phyloP scores from a whole-genome alignment of 2,888 invertebrate species.

The Leucoptera coffeella region DNA sequence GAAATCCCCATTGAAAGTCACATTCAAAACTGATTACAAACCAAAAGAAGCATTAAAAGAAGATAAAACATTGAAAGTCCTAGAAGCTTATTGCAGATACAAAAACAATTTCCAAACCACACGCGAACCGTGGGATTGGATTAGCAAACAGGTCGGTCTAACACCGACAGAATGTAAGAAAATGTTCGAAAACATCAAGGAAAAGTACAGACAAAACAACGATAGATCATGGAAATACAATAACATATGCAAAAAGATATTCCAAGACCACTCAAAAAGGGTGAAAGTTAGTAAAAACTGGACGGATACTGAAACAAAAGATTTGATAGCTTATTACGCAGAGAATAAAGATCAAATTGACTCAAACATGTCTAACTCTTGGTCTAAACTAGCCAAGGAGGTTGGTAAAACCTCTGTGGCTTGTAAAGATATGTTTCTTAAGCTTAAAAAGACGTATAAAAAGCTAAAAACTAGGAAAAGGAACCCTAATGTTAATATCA shows the following conservation, averaged over 20 bases:
- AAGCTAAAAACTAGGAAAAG: slow-evolving; percentile 31
- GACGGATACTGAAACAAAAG: slow-evolving; percentile 19
- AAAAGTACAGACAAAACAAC: no score
- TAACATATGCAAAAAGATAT: slow-evolving; percentile 32
- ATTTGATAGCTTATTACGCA: slow-evolving; percentile 21
- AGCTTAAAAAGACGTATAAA: slow-evolving; percentile 29
- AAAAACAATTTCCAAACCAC: slow-evolving; percentile 22
- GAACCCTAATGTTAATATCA: slow-evolving; percentile 27
- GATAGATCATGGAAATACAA: no score
- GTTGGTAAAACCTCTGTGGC: slow-evolving; percentile 15
- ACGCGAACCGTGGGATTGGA: slow-evolving; percentile 19
- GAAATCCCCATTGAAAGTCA: no score
- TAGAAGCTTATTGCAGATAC: no score
- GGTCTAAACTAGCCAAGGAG: slow-evolving; percentile 15
- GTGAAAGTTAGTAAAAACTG: slow-evolving; percentile 20
- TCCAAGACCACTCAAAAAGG: slow-evolving; percentile 31
- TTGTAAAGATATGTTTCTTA: slow-evolving; percentile 28
- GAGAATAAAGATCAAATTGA: slow-evolving; percentile 18
- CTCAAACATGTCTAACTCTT: no score
- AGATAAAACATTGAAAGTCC: no score
- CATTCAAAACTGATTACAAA: no score
- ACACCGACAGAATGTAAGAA: slow-evolving; percentile 28
- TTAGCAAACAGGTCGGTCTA: slow-evolving; percentile 23
- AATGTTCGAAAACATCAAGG: slow-evolving; percentile 28
- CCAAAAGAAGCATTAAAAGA: no score